Percentiles rank a stretch among this genome's conserved stretches.
phyloP scores from a whole-genome alignment of 2,888 invertebrate genomes.

The Platerodrilus igneus region DNA sequence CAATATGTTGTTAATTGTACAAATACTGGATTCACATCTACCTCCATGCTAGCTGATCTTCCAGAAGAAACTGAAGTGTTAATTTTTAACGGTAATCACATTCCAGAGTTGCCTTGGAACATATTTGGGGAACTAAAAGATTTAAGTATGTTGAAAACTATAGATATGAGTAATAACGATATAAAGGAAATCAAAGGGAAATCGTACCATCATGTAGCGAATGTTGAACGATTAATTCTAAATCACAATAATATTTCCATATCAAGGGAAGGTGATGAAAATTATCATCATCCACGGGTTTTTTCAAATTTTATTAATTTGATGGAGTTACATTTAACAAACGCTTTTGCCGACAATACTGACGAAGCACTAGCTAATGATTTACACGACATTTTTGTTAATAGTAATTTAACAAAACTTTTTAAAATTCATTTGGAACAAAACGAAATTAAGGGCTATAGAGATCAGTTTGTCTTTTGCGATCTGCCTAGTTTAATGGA shows the following conservation, averaged over 20 bases:
- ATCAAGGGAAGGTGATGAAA: constrained; percentile 51
- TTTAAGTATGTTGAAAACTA: constrained; percentile 55
- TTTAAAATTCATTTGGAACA: constrained; percentile 71
- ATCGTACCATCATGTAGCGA: constrained; percentile 67
- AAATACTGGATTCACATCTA: constrained; percentile 55
- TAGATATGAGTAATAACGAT: constrained; percentile 71
- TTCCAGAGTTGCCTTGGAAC: constrained; percentile 63
- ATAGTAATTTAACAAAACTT: constrained; percentile 61
- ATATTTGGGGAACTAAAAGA: constrained; percentile 62
- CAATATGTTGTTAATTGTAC: constrained; percentile 69
- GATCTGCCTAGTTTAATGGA: constrained; percentile 62
- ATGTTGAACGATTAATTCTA: constrained; percentile 62
- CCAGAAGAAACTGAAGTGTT: constrained; percentile 64
- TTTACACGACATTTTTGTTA: constrained; percentile 66
- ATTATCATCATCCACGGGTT: constrained; percentile 61
- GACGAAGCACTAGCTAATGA: constrained; percentile 59
- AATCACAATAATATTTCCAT: constrained; percentile 68
- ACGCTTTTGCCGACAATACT: constrained; percentile 66
- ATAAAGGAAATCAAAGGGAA: constrained; percentile 69
- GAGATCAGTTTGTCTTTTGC: constrained; percentile 64
- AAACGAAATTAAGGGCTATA: constrained; percentile 66
- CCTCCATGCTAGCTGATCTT: constrained; percentile 56
- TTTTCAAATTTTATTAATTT: constrained; percentile 67
- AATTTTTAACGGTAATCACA: constrained; percentile 66
- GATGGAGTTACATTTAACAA: constrained; percentile 65